Base-by-base conservation (phyloP, 2,888 invertebrate species). In the Drosophila phalerata region DNA sequence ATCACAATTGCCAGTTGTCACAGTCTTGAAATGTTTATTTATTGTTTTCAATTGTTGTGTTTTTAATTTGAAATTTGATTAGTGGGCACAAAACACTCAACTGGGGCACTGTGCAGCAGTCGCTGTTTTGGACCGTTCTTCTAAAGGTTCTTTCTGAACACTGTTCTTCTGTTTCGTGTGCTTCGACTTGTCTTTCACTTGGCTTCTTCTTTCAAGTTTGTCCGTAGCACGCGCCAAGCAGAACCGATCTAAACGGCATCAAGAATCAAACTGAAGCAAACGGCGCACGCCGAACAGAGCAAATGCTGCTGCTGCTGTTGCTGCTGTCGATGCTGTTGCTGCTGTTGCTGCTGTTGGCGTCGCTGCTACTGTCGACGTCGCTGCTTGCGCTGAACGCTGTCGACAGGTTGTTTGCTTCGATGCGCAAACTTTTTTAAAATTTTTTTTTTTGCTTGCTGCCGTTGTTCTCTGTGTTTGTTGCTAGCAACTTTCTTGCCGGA, bases 161-260 rank as follows among this genome's bases (percentile, higher is more conserved):
- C 34, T 37, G n/a, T 28, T 43, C 30, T 32, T 52, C 3, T 37
- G 19, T 13, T 51, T 8, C 17, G 34, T 37, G 9, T 57, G 37
- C 62, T 71, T 65, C 25, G 38, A 32, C 52, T 38, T 19, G 51
- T 64, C 48, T 53, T 56, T 34, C 40, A 43, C 43, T 57, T 6
- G 15, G 28, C 30, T 58, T 38, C 38, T 60, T 40, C 38, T 49
- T 72, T 53, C 37, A 40, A 49, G 57, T 45, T 69, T 47, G 67
- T 45, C 52, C 56, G 49, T 19, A 73, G 80, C 77, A 71, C 67
- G 68, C 65, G 56, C 64, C 68, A 79, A 73, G 42, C 81, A 91
- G 91, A 92, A 92, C 92, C 92, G 92, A 92, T 91, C 92, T 91
- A 91, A 90, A 89, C 92, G 90, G 91, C 91, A 90, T 89, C 91